Conservation (phyloP, 2,888 invertebrate species). For the Exephanes ischioxanthus region DNA sequence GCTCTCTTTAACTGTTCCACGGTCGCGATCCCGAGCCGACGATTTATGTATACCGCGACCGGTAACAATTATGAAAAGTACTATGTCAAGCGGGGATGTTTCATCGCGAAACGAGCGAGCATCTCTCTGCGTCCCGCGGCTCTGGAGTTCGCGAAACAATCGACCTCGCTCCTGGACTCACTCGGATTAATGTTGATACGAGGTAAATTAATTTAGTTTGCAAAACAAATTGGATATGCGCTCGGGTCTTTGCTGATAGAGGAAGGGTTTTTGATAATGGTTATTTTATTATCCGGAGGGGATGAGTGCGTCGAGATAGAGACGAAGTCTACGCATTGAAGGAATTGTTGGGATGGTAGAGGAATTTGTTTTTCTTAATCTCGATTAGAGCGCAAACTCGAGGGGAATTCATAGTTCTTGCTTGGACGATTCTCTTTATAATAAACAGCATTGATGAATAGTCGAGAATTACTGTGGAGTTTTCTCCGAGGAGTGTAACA, state of each 20-base stretch:
- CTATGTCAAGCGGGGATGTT: slow-evolving; percentile 54
- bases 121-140: slow-evolving; percentile 4
- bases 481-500: neutral
- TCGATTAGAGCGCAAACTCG: slow-evolving; percentile 23
- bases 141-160: slow-evolving; percentile 9
- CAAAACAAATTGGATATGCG: slow-evolving; percentile 53
- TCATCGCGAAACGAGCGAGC: slow-evolving; percentile 22
- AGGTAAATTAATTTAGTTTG: slow-evolving; percentile 40
- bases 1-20: slow-evolving; percentile 45
- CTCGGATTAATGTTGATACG: neutral
- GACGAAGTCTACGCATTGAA: slow-evolving; percentile 57
- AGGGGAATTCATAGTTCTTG: slow-evolving; percentile 58
- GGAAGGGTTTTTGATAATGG: slow-evolving; percentile 50
- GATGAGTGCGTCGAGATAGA: slow-evolving; percentile 52
- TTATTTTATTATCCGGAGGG: slow-evolving; percentile 53
- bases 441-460: slow-evolving; percentile 70
- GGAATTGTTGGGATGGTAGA: slow-evolving; percentile 56
- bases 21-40: slow-evolving; percentile 56
- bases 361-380: slow-evolving; percentile 36
- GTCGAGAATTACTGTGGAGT: slow-evolving; percentile 43
- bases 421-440: slow-evolving; percentile 63
- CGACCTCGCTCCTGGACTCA: neutral
- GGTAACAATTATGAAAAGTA: slow-evolving; percentile 79
- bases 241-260: slow-evolving; percentile 44
- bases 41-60: slow-evolving; percentile 68